Evolutionary conservation across 2,113 vertebrate genomes (phyloP).

Genomic region (Plestiodon gilberti): DNA sequence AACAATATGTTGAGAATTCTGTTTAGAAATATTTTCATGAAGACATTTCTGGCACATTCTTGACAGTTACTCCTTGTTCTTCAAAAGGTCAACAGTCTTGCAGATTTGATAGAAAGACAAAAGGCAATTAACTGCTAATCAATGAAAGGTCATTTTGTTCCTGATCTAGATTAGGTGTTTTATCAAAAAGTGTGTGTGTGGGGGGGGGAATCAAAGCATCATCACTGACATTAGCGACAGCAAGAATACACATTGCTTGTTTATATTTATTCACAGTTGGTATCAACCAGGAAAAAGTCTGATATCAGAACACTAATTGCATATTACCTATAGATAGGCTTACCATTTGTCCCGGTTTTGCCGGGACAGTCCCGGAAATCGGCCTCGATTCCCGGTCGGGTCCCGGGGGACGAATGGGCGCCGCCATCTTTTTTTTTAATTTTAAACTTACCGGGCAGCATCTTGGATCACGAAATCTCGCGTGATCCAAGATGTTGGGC

Average conservation of each 20-base stretch:
- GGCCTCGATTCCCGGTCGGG: too few species aligned
- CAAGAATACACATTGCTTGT: not conserved
- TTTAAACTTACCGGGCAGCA: too few species aligned
- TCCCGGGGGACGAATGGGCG: too few species aligned
- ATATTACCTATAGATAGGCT: too few species aligned
- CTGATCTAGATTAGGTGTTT: slow-evolving; percentile 39
- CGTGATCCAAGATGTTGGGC: too few species aligned
- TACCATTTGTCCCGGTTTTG: too few species aligned
- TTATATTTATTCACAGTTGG: not conserved
- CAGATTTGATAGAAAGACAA: slow-evolving; percentile 51
- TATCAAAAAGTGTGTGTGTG: slow-evolving; percentile 27
- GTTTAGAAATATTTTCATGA: slow-evolving; percentile 25
- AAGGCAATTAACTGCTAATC: slow-evolving; percentile 57
- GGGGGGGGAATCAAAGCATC: not conserved
- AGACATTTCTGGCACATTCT: slow-evolving; percentile 7
- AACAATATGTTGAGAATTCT: not conserved
- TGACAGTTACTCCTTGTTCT: slow-evolving; percentile 46
- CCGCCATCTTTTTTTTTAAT: too few species aligned
- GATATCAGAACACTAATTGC: not conserved
- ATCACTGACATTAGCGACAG: slow-evolving; percentile 12
- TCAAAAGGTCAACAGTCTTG: slow-evolving; percentile 50
- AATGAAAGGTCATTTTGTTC: slow-evolving; percentile 56
- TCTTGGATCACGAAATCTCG: too few species aligned
- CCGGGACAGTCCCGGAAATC: too few species aligned
- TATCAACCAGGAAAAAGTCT: not conserved